These are phyloP conservation scores for Rhingia campestris DNA, from an alignment of 2,888 invertebrate species.

Conservation along the genomic window DNA sequence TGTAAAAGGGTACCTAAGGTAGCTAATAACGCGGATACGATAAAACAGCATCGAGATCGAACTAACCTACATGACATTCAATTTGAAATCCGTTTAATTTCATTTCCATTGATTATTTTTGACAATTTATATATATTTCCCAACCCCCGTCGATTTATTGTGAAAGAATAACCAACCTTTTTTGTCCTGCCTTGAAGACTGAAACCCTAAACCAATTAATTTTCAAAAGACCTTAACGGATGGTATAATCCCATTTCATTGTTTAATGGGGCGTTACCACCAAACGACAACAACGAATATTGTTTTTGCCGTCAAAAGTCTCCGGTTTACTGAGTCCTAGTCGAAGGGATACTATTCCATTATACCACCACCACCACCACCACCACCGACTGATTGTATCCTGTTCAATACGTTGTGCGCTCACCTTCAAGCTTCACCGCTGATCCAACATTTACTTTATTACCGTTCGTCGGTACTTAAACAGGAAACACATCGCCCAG, in stretches of 20 bases:
- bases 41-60: too few species aligned
- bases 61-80: too few species aligned
- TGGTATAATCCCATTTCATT: conserved; percentile 30
- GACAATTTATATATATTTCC: too few species aligned
- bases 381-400: not conserved
- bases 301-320: conserved; percentile 34
- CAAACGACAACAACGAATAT: conserved; percentile 28
- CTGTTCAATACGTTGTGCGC: conserved; percentile 37
- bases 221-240: conserved; percentile 41
- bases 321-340: conserved; percentile 9
- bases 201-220: conserved; percentile 54
- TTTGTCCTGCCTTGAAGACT: not conserved
- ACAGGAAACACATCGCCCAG: conserved; percentile 2
- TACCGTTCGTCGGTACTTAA: conserved; percentile 7
- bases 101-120: too few species aligned
- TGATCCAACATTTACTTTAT: conserved; percentile 55
- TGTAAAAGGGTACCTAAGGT: too few species aligned
- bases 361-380: not conserved
- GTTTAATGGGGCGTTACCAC: conserved; percentile 14
- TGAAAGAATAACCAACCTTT: not conserved
- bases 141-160: not conserved
- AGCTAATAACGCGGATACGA: too few species aligned
- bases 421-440: conserved; percentile 15
- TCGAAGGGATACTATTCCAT: conserved; percentile 11
- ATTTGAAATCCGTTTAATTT: too few species aligned